Evolutionary conservation across 2,888 invertebrate species (phyloP).

Genomic region (Dolichopus griseipennis): DNA sequence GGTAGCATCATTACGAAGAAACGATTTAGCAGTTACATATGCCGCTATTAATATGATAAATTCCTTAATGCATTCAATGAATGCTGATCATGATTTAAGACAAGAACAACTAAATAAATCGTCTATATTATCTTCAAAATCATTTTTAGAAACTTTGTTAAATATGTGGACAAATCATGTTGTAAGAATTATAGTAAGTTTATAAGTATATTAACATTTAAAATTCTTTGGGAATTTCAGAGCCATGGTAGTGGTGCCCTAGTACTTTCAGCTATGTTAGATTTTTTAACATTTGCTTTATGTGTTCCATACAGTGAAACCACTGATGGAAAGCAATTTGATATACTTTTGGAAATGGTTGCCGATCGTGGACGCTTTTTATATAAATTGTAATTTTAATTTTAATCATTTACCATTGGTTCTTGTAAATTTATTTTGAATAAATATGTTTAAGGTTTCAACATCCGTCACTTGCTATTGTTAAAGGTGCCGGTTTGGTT

Average conservation of each 20-base stretch:
- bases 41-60: conserved; percentile 96
- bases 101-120: conserved; percentile 98
- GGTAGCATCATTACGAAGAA: conserved; percentile 77
- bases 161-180: conserved; percentile 94
- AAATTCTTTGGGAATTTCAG: conserved; percentile 46
- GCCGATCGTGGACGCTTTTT: conserved; percentile 83
- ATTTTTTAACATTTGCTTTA: conserved; percentile 93
- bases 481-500: conserved; percentile 95
- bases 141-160: conserved; percentile 86
- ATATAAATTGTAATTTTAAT: conserved; percentile 57
- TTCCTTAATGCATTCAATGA: conserved; percentile 98
- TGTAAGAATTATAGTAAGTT: conserved; percentile 50
- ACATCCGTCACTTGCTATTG: conserved; percentile 96
- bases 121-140: conserved; percentile 80
- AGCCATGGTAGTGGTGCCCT: conserved; percentile 88
- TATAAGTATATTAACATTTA: neutral
- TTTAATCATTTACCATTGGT: too few species aligned
- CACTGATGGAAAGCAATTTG: conserved; percentile 93
- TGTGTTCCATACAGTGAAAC: conserved; percentile 99
- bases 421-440: neutral
- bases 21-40: conserved; percentile 84
- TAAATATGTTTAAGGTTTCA: conserved; percentile 27
- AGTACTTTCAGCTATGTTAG: conserved; percentile 94
- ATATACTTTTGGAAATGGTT: conserved; percentile 85
- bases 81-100: conserved; percentile 88